phyloP scores from a whole-genome alignment of 2,888 invertebrate species.

The Acanthosoma haemorrhoidale region DNA sequence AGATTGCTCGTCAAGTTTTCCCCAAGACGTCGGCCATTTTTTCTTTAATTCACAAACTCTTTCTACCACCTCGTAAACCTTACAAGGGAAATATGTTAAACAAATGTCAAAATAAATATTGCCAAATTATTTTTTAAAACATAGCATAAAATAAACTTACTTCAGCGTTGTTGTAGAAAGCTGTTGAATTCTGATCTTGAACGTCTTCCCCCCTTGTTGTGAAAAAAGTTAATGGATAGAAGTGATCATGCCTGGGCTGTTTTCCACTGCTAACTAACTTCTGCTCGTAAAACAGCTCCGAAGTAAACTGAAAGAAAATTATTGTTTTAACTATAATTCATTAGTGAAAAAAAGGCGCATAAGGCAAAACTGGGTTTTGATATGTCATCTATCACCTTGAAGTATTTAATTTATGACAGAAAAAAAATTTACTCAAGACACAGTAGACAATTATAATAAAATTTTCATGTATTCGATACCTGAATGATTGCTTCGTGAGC shows the following conservation, averaged over 20 bases:
- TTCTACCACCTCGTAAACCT: constrained; percentile 70
- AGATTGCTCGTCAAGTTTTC: constrained; percentile 66
- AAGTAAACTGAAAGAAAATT: constrained; percentile 55
- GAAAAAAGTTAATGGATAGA: constrained; percentile 72
- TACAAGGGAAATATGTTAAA: constrained; percentile 31
- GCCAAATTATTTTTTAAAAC: neutral
- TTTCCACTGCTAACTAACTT: constrained; percentile 67
- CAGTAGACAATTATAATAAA: too few species aligned
- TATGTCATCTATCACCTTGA: too few species aligned
- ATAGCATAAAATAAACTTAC: constrained; percentile 44
- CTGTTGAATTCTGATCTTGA: constrained; percentile 71
- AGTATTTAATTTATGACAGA: too few species aligned
- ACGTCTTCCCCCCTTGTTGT: constrained; percentile 73
- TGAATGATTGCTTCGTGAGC: constrained; percentile 75
- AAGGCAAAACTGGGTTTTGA: too few species aligned
- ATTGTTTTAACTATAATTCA: neutral
- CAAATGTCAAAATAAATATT: neutral
- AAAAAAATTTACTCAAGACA: too few species aligned
- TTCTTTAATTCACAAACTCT: constrained; percentile 64
- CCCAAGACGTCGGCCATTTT: constrained; percentile 71
- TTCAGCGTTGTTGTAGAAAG: constrained; percentile 76
- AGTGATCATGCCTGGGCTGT: constrained; percentile 62
- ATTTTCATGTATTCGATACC: too few species aligned
- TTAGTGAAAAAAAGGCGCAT: neutral
- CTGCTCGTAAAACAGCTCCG: constrained; percentile 74